These are phyloP conservation scores for Australoheros facetus DNA, from an alignment of 2,797 vertebrate genomes.

Conservation along the genomic window DNA sequence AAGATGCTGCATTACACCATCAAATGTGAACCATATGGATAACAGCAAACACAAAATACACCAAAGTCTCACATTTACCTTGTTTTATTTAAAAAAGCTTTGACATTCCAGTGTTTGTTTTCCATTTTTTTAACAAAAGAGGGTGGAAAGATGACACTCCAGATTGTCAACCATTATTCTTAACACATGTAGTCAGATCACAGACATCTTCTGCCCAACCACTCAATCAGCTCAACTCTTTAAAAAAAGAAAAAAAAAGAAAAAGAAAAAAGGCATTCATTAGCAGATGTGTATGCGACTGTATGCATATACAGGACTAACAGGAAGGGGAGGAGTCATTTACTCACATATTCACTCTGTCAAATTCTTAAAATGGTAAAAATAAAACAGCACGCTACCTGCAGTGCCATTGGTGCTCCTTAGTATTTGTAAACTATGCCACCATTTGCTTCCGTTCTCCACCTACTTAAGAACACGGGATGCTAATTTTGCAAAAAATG, in stretches of 20 bases:
- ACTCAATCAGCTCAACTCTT: slow-evolving; percentile 20
- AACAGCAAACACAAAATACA: not conserved
- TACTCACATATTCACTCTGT: slow-evolving; percentile 30
- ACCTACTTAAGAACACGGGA: not conserved
- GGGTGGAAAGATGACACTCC: slow-evolving; percentile 60
- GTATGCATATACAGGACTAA: slow-evolving; percentile 24
- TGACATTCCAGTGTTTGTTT: slow-evolving; percentile 85
- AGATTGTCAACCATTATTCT: slow-evolving; percentile 70
- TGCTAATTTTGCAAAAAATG: not conserved
- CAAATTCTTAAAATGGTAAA: slow-evolving; percentile 26
- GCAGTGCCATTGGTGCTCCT: slow-evolving; percentile 31
- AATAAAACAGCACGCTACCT: not conserved
- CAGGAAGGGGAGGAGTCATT: not conserved
- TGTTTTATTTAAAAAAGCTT: slow-evolving; percentile 71
- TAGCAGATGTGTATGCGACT: slow-evolving; percentile 22
- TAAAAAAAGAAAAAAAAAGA: no score
- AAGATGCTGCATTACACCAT: no score
- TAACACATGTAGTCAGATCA: slow-evolving; percentile 34
- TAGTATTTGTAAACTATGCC: slow-evolving; percentile 23
- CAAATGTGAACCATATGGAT: no score
- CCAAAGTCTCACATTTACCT: slow-evolving; percentile 7
- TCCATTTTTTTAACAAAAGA: slow-evolving; percentile 80
- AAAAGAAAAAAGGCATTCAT: slow-evolving; percentile 31
- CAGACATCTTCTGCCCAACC: slow-evolving; percentile 27
- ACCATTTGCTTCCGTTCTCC: not conserved